A percentile compares a stretch with the other conserved stretches of the same genome.
Evolutionary conservation across 2,113 vertebrate genomes (phyloP).

Genomic region (Sphaerodactylus townsendi): DNA sequence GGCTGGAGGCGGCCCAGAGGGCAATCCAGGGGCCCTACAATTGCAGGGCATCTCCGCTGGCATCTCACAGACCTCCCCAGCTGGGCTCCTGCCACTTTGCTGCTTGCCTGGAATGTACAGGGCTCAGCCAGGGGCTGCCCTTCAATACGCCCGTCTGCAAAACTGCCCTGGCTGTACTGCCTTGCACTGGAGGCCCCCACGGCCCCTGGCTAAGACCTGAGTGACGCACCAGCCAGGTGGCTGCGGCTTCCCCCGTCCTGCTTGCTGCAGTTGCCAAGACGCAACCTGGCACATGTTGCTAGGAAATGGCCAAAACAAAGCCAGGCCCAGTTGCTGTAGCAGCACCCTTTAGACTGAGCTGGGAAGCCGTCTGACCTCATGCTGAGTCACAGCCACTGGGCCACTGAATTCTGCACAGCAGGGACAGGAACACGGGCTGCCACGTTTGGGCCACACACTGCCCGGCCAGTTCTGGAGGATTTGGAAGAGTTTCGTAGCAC

Average conservation of each 20-base stretch:
- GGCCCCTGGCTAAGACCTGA: neutral
- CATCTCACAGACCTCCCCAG: neutral
- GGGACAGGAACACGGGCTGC: neutral
- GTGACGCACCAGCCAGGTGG: too few relatives aligned
- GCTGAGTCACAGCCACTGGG: neutral
- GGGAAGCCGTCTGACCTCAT: fast-evolving
- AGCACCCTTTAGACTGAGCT: neutral
- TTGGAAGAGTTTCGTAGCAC: neutral
- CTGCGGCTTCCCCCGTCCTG: neutral
- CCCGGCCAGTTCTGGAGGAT: neutral
- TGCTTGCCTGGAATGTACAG: neutral
- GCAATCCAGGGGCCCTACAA: neutral
- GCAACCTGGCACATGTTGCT: neutral
- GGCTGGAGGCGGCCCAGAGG: neutral
- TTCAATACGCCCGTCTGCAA: neutral
- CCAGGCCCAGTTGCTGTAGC: neutral
- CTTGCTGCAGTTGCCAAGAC: neutral
- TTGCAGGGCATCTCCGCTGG: too few relatives aligned
- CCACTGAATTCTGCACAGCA: neutral
- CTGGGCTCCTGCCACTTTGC: neutral
- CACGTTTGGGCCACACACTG: too few relatives aligned
- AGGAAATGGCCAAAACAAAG: neutral
- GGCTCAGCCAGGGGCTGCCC: too few relatives aligned
- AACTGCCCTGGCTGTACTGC: neutral
- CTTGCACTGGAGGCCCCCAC: neutral